These are phyloP conservation scores for Microplitis mediator DNA, from an alignment of 1,140 invertebrate species.

Conservation along the genomic window DNA sequence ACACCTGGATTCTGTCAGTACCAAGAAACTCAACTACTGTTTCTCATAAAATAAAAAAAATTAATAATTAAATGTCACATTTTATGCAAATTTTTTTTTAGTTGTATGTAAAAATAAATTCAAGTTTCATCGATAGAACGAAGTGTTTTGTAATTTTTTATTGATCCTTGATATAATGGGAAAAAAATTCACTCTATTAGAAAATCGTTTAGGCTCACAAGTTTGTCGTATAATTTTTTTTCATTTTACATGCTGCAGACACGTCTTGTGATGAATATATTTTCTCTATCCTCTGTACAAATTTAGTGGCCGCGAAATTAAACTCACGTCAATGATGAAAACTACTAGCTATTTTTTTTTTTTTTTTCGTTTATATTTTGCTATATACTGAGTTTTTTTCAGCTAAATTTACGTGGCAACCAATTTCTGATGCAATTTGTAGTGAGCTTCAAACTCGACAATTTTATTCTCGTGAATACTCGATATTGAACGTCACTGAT, in stretches of 20 bases:
- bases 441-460: neutral
- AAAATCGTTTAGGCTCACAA: too few relatives aligned
- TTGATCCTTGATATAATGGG: too few relatives aligned
- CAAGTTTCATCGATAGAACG: too few relatives aligned
- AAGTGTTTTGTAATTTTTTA: too few relatives aligned
- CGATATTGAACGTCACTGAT: neutral
- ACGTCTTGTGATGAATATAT: neutral
- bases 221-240: neutral
- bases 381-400: neutral
- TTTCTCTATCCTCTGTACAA: neutral
- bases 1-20: too few relatives aligned
- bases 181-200: too few relatives aligned
- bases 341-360: neutral
- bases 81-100: too few relatives aligned
- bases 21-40: too few relatives aligned
- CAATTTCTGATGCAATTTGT: constrained; percentile 4
- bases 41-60: too few relatives aligned
- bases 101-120: too few relatives aligned
- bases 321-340: neutral
- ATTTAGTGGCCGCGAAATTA: neutral
- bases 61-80: too few relatives aligned
- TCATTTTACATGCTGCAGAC: neutral
- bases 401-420: neutral
- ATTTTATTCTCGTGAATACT: neutral
- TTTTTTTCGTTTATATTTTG: neutral